A percentile compares a stretch with the other conserved stretches of the same genome.
Evolutionary conservation across 1,140 invertebrate species (phyloP).

Genomic region (Micrasema longulum): DNA sequence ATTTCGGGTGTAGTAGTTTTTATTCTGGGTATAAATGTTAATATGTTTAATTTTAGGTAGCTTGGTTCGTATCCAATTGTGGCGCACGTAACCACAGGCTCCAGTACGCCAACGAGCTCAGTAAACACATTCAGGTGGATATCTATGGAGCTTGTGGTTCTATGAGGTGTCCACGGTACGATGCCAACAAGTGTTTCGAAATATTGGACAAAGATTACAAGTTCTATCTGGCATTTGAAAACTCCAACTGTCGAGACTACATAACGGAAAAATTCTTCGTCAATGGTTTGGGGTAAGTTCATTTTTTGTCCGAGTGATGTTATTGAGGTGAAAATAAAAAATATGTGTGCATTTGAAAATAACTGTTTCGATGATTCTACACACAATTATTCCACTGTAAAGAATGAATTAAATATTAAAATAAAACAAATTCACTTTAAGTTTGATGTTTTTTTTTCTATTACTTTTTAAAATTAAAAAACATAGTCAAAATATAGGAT

Average conservation of each 20-base stretch:
- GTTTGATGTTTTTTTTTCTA: no score
- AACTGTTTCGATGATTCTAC: no score
- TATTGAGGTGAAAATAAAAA: no score
- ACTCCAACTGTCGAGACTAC: constrained; percentile 96
- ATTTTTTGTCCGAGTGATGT: no score
- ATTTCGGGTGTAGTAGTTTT: no score
- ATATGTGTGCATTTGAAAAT: no score
- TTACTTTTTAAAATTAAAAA: no score
- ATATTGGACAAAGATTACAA: constrained; percentile 96
- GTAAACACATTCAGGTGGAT: constrained; percentile 90
- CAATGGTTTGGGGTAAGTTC: constrained; percentile 84
- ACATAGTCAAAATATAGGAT: no score
- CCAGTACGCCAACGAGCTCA: constrained; percentile 87
- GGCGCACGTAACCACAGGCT: constrained; percentile 88
- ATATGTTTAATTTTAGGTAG: constrained; percentile 72
- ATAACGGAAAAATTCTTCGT: constrained; percentile 98
- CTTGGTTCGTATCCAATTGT: constrained; percentile 98
- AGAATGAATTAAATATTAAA: no score
- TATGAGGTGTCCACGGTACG: constrained; percentile 84
- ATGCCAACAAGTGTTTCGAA: constrained; percentile 86
- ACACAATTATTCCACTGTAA: no score
- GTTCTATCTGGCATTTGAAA: constrained; percentile 97
- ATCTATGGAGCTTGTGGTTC: constrained; percentile 94
- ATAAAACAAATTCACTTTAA: no score
- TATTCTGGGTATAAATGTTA: no score